Conservation (phyloP, 2,797 vertebrate species). For the Neosilurus mollespiculum region DNA sequence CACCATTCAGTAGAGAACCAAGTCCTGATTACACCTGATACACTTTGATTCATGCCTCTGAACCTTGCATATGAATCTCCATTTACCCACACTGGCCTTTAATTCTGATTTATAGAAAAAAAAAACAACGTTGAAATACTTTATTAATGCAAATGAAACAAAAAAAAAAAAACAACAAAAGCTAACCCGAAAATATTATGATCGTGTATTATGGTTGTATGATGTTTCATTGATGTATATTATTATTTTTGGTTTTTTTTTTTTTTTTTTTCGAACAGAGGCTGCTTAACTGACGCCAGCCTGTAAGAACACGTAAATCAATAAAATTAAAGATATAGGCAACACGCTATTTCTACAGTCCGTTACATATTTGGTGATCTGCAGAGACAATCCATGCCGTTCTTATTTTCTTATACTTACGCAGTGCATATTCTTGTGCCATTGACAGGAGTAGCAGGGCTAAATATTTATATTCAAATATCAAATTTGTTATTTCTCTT, state of each 20-base stretch:
- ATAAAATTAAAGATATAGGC: not conserved
- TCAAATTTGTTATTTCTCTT: not conserved
- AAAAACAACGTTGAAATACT: constrained; percentile 17
- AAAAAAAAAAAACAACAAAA: constrained; percentile 40
- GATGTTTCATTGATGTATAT: too few relatives aligned
- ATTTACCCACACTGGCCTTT: constrained; percentile 40
- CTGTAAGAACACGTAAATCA: not conserved
- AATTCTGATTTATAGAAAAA: constrained; percentile 28
- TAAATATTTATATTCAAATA: constrained; percentile 14
- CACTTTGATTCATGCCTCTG: too few relatives aligned
- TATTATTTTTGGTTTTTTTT: not conserved
- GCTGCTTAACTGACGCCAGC: constrained; percentile 19
- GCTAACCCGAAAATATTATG: not conserved
- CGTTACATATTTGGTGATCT: not conserved
- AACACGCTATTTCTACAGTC: constrained; percentile 24
- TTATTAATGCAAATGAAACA: constrained; percentile 31
- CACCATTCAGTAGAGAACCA: constrained; percentile 22
- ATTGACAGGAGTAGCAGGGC: not conserved
- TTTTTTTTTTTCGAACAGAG: too few relatives aligned
- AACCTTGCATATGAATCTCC: not conserved
- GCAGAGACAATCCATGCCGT: not conserved
- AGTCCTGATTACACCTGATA: constrained; percentile 2
- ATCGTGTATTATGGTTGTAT: not conserved
- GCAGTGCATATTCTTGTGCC: constrained; percentile 35
- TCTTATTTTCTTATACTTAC: constrained; percentile 26